phyloP scores from a whole-genome alignment of 2,797 vertebrate species.

The Enteromius afrohamiltoni region DNA sequence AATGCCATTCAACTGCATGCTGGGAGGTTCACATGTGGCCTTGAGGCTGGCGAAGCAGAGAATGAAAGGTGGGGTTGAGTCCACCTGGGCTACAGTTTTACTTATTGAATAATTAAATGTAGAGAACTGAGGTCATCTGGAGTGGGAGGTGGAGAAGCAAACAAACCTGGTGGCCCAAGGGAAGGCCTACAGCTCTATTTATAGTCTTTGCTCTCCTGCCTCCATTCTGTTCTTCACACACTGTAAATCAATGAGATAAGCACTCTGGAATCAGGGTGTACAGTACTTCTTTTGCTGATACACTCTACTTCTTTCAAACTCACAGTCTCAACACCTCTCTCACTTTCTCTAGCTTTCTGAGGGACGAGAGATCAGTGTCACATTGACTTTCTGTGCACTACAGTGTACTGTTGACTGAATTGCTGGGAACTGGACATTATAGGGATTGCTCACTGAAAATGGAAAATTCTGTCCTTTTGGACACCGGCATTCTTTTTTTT shows the following conservation, averaged over 20 bases:
- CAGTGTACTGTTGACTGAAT: background rate
- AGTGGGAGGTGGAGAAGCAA: slow-evolving; percentile 53
- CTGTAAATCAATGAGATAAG: slow-evolving; percentile 52
- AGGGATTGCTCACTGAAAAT: background rate
- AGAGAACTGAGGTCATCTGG: slow-evolving; percentile 62
- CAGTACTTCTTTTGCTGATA: slow-evolving; percentile 24
- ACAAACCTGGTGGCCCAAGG: slow-evolving; percentile 49
- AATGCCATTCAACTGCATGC: slow-evolving; percentile 9
- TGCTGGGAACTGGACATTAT: slow-evolving; percentile 2
- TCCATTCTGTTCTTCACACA: slow-evolving; percentile 30
- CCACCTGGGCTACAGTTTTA: slow-evolving; percentile 57
- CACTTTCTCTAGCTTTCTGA: background rate
- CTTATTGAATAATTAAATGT: slow-evolving; percentile 72
- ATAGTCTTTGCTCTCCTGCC: slow-evolving; percentile 54
- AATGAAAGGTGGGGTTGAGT: slow-evolving; percentile 11
- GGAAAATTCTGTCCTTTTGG: background rate
- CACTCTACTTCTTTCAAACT: slow-evolving; percentile 1
- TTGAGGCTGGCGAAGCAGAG: slow-evolving; percentile 21
- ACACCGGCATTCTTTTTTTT: background rate
- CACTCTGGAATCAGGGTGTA: slow-evolving; percentile 19
- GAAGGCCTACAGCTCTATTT: slow-evolving; percentile 65
- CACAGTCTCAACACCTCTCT: slow-evolving; percentile 9
- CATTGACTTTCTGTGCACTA: background rate
- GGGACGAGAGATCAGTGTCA: background rate
- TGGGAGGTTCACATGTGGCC: slow-evolving; percentile 14